Evolutionary conservation across 2,797 vertebrate species (phyloP).

Genomic region (Ctenopoma kingsleyae): DNA sequence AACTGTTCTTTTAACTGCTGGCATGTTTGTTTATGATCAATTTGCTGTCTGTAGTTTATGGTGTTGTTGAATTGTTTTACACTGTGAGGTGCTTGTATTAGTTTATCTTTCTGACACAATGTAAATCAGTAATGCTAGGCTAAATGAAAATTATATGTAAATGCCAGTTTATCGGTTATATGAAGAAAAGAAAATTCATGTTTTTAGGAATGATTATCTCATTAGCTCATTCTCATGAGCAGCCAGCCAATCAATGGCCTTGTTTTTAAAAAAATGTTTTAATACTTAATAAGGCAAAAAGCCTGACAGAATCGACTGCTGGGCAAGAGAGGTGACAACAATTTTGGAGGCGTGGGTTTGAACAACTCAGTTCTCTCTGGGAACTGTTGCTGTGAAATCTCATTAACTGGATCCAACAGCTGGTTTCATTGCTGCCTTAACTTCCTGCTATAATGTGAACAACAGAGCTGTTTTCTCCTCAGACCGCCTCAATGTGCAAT

Average conservation of each 20-base stretch:
- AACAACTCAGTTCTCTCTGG: slow-evolving; percentile 10
- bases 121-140: too few relatives aligned
- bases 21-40: too few relatives aligned
- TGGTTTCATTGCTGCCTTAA: slow-evolving; percentile 76
- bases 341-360: slow-evolving; percentile 11
- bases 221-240: slow-evolving; percentile 25
- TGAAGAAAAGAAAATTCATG: slow-evolving; percentile 15
- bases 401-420: slow-evolving; percentile 75
- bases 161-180: not conserved
- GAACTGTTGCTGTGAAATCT: slow-evolving; percentile 74
- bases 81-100: too few relatives aligned
- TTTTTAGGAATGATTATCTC: slow-evolving; percentile 29
- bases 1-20: too few relatives aligned
- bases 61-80: too few relatives aligned
- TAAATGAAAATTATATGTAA: not conserved
- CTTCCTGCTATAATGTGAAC: slow-evolving; percentile 59
- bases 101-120: too few relatives aligned
- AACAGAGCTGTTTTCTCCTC: slow-evolving; percentile 30
- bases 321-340: slow-evolving; percentile 1
- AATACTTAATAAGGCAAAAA: slow-evolving; percentile 25
- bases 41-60: too few relatives aligned
- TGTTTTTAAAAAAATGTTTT: not conserved
- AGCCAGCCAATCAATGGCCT: slow-evolving; percentile 32
- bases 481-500: slow-evolving; percentile 36
- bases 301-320: slow-evolving; percentile 12